Evolutionary conservation across 2,888 invertebrate genomes (phyloP).

Genomic region (Drosophila mimica): DNA sequence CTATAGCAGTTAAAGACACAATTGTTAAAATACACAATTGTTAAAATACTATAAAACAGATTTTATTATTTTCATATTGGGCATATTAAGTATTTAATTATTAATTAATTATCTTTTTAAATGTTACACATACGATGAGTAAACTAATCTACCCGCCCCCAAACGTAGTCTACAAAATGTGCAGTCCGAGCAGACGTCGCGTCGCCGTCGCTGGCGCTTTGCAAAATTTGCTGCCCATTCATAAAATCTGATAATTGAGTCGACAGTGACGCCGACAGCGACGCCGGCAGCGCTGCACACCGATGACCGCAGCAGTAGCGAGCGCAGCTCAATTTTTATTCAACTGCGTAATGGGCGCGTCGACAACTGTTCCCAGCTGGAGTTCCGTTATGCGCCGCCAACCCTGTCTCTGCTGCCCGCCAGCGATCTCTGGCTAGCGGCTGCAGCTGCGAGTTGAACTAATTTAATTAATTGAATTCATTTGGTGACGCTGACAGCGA

Average conservation of each 20-base stretch:
- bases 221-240: conserved; percentile 72
- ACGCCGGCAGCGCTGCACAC: conserved; percentile 23
- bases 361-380: conserved; percentile 37
- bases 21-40: not conserved
- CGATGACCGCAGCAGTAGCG: conserved; percentile 49
- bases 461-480: conserved; percentile 81
- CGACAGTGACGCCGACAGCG: conserved; percentile 39
- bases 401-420: not conserved
- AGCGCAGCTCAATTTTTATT: conserved; percentile 38
- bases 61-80: not conserved
- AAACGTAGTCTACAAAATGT: conserved; percentile 26
- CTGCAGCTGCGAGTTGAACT: conserved; percentile 65
- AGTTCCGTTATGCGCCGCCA: not conserved
- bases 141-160: not conserved
- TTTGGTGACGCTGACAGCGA: conserved; percentile 59
- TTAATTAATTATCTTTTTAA: not conserved
- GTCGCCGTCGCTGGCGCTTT: conserved; percentile 44
- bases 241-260: conserved; percentile 76
- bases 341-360: conserved; percentile 59
- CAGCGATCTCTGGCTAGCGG: conserved; percentile 23
- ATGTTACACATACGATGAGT: not conserved
- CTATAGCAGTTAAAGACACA: not conserved
- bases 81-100: not conserved
- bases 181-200: conserved; percentile 44
- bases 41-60: not conserved